Percentiles rank a stretch among this genome's conserved stretches.
Evolutionary conservation across 2,113 vertebrate genomes (phyloP).

Genomic region (Ptilonorhynchus violaceus): DNA sequence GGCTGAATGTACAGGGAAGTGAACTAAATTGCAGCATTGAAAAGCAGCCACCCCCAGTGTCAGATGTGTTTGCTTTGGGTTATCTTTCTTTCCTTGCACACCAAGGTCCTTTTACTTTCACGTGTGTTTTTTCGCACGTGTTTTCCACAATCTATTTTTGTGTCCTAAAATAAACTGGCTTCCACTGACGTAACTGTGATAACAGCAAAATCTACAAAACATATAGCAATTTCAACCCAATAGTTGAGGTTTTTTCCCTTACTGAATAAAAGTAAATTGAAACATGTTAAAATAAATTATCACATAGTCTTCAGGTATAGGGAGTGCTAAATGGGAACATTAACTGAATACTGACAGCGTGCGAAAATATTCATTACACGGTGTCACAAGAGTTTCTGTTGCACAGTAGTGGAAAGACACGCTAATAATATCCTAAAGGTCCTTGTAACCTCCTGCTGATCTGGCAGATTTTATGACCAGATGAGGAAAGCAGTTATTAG

Average conservation of each 20-base stretch:
- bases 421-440: not conserved
- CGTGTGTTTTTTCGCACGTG: fast-evolving
- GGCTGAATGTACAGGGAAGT: not conserved
- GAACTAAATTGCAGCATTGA: not conserved
- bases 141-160: not conserved
- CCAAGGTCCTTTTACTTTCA: not conserved
- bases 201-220: not conserved
- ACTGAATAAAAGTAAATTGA: not conserved
- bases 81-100: not conserved
- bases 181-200: not conserved
- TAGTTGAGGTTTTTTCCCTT: not conserved
- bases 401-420: not conserved
- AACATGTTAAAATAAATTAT: not conserved
- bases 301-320: not conserved
- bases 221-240: not conserved
- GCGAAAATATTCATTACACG: not conserved
- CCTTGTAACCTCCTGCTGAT: not conserved
- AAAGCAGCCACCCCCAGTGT: not conserved
- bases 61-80: not conserved
- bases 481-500: not conserved
- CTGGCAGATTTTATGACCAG: not conserved
- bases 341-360: not conserved
- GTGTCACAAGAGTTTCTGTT: not conserved
- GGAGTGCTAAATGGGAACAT: not conserved
- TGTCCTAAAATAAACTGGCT: not conserved